Evolutionary conservation across 2,888 invertebrate genomes (phyloP), one percentile per base, ranked within the genome.

Genomic region (Campoplex nolae): DNA sequence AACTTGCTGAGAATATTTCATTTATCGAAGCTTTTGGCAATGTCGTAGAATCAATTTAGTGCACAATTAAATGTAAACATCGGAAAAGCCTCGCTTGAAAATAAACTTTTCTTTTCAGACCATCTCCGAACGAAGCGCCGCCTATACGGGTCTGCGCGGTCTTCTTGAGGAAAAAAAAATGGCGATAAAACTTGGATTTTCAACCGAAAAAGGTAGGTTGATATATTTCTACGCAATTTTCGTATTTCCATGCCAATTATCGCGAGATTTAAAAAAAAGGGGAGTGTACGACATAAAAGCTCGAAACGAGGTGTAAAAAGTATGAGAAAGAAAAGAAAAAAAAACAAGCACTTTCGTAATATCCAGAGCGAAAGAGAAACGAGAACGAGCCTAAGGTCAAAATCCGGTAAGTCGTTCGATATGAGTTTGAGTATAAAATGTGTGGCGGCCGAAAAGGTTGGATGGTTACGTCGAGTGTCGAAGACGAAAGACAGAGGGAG

Each of bases 401-500:
- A 62, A 62, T 62, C 32, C 62, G 62, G 62, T 62, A 28, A 62
- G 62, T 32, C 28, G 62, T 62, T 70, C 48, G 42, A 48, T 48
- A 45, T 48, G 48, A 42, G 23, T 73, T 28, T 45, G 48, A 48
- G 51, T n/a, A 35, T 28, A 54, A 73, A 73, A 73, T 73, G 51
- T 38, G 73, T 54, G 54, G 73, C 35, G 32, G 73, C 38, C 70
- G 48, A 71, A 71, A 71, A 73, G 51, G 51, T 73, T 73, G 51
- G 51, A 35, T 35, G 73, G 73, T 54, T 73, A 73, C 51, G 73
- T 73, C 54, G 73, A 28, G 35, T 54, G 51, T 35, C 51, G 54
- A 54, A 54, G n/a, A 73, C 18, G 51, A 70, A 54, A 35, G 32
- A 54, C 28, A 51, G 62, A 32, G 51, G 23, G 51, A 67, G 18